Base-by-base conservation (phyloP, 23 tunicate species). In the Botrylloides violaceus region DNA sequence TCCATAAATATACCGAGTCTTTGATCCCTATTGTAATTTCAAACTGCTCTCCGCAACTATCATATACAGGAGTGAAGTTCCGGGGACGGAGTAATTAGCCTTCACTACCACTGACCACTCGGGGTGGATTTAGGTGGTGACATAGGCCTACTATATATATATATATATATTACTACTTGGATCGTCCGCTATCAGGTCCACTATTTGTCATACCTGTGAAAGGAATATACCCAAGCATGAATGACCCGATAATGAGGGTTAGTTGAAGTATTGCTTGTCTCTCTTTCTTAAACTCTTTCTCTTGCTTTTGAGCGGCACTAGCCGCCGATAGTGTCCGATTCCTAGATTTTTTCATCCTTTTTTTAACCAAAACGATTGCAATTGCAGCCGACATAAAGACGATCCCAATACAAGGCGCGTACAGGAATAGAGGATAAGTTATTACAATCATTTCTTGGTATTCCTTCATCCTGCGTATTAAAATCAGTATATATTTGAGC, bases 361-460 rank as follows among this genome's bases (percentile, higher is more conserved):
- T 43, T 39, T 31, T 23, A 18, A 77, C 32, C 61, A 77, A 5
- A 4, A 65, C 50, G 61, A 28, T 33, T 3, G 22, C 33, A 4
- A 77, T 77, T 4, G 25, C 34, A 12, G 35, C 22, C n/a, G 81
- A 77, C 7, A 77, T 33, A 35, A 47, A 23, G 24, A 29, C 38
- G 22, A 66, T 66, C 34, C 2, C 2, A 1, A 77, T 73, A 23
- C 66, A 21, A 22, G 81, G 81, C 9, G 65, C 20, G 61, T 77
- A 77, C 73, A 77, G 37, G 62, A 77, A 77, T 5, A 65, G 20
- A 7, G 81, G 62, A 1, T 77, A 77, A n/a, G 62, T 60, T 60
- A 43, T 43, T 9, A 7, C 12, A 15, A 43, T 43, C 53, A 43
- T 43, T 43, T 43, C 12, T 15, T 43, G 9, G 53, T 43, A 43